Evolutionary conservation across 2,888 invertebrate species (phyloP).

Genomic region (Drosophila pseudotalamancana): DNA sequence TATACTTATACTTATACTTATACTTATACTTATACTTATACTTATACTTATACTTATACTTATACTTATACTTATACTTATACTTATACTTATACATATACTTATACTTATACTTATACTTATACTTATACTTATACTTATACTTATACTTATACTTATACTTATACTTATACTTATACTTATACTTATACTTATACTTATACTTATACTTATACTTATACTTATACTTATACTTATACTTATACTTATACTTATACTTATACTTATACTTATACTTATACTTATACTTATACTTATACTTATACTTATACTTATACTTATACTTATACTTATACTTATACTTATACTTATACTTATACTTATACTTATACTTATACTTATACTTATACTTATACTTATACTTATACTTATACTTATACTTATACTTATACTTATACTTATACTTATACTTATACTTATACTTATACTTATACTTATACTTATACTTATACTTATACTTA

Average conservation of each 20-base stretch:
- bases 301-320: neutral
- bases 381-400: conserved; percentile 1
- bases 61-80: neutral
- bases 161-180: neutral
- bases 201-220: neutral
- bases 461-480: neutral
- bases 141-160: neutral
- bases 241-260: neutral
- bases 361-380: conserved; percentile 1
- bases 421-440: neutral
- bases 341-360: neutral
- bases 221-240: neutral
- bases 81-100: neutral
- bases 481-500: conserved; percentile 1
- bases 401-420: neutral
- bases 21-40: neutral
- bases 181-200: neutral
- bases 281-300: neutral
- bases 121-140: neutral
- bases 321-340: neutral
- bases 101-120: neutral
- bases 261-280: neutral
- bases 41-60: neutral
- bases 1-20: neutral
- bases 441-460: neutral